Conservation (phyloP, 2,797 vertebrate species). For the Pseudochirops cupreus region DNA sequence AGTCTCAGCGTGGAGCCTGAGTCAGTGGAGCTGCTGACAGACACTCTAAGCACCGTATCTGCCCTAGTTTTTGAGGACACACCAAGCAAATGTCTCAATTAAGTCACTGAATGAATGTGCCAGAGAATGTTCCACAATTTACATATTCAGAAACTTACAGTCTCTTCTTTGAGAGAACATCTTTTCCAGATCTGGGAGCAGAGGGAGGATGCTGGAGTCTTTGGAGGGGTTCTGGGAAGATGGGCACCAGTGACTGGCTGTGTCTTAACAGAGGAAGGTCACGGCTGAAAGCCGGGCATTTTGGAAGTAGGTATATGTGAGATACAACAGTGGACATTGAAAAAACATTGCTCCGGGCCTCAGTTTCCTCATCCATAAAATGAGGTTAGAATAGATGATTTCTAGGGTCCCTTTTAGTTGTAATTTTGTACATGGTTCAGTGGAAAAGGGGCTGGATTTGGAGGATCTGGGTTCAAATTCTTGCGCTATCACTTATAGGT, state of each 20-base stretch:
- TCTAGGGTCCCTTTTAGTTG: not conserved
- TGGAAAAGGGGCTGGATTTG: not conserved
- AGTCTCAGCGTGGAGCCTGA: not conserved
- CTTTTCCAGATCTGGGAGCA: not conserved
- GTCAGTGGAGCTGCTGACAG: not conserved
- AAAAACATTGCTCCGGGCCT: not conserved
- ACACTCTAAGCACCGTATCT: accelerated
- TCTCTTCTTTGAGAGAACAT: not conserved
- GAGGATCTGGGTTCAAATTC: not conserved
- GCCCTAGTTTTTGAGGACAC: slow-evolving; percentile 45
- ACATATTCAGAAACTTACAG: not conserved
- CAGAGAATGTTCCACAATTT: not conserved
- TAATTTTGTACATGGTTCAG: not conserved
- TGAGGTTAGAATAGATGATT: not conserved
- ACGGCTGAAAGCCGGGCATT: not conserved
- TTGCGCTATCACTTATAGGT: not conserved
- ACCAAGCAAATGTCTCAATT: slow-evolving; percentile 15
- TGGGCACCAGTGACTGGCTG: not conserved
- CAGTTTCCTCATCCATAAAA: not conserved
- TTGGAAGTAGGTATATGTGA: not conserved
- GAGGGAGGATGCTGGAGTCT: not conserved
- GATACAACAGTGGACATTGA: not conserved
- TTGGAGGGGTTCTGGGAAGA: not conserved
- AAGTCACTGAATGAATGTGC: not conserved
- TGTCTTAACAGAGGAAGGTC: not conserved